Evolutionary conservation across 2,888 invertebrate species (phyloP), one percentile per base, ranked within the genome.

Genomic region (Rhyacophila evoluta): DNA sequence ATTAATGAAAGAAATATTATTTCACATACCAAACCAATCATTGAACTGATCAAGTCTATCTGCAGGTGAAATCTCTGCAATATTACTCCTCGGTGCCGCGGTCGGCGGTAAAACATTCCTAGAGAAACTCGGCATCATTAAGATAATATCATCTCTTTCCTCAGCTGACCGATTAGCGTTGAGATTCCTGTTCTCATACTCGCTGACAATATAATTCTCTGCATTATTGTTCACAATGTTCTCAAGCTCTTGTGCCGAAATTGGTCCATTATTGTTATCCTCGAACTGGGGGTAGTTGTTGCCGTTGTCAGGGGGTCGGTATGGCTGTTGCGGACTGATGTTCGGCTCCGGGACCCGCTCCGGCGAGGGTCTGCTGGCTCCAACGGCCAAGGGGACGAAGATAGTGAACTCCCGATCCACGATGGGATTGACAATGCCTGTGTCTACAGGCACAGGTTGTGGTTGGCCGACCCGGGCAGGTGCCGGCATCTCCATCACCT

Each of bases 211-310:
- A 85, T 90, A 91, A 11, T 87, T 89, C 0, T 88, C 86, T 0
- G 90, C 90, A 83, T 91, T 91, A 85, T 91, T 91, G 85, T 91
- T 91, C 80, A 89, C 90, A 83, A 91, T 91, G 85, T 91, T 91
- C 86, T 91, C 90, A 88, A 91, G 88, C 85, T 91, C 90, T 25
- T 89, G 88, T 75, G 89, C 85, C 15, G 91, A 91, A 82, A 91
- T 90, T 33, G 90, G 90, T 0, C 90, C 90, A 84, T 91, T 91
- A 86, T 91, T 91, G 86, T 91, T 91, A 85, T 90, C 90, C 83
- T 90, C 90, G 36, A 79, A 78, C 41, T 19, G 38, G 27, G 19
- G 74, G 70, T 72, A 72, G 77, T 11, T 38, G 69, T 15, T n/a
- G 4, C 37, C 15, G 12, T 19, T 71, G 39, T 28, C 19, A 8